These are phyloP conservation scores for Aradophagus sp. DNA, from an alignment of 1,140 invertebrate species.

Conservation along the genomic window DNA sequence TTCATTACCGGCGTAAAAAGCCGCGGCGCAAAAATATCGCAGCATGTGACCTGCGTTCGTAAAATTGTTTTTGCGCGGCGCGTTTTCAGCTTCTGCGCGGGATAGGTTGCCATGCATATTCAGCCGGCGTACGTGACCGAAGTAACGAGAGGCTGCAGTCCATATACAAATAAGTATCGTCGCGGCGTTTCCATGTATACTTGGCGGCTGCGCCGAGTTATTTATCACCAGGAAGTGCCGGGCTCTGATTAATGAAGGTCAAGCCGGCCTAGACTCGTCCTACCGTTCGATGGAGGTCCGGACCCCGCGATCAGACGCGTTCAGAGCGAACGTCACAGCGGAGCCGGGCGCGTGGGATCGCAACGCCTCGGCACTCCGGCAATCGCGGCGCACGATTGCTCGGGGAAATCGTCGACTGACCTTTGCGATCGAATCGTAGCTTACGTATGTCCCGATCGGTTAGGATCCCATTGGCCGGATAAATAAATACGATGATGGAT, in stretches of 20 bases:
- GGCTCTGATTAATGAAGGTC: slow-evolving; percentile 61
- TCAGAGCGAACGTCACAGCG: slow-evolving; percentile 43
- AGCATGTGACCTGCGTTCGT: slow-evolving; percentile 50
- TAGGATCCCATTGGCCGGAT: slow-evolving; percentile 30
- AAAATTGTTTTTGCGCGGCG: slow-evolving; percentile 52
- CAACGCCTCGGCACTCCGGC: slow-evolving; percentile 23
- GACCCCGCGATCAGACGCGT: slow-evolving; percentile 53
- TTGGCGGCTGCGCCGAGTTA: slow-evolving; percentile 45
- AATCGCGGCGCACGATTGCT: slow-evolving; percentile 28
- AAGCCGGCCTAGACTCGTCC: slow-evolving; percentile 54
- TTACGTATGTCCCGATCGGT: slow-evolving; percentile 29
- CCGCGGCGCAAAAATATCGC: slow-evolving; percentile 30
- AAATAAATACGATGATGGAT: slow-evolving; percentile 31
- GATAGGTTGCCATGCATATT: slow-evolving; percentile 57
- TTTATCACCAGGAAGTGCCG: slow-evolving; percentile 61
- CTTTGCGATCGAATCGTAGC: slow-evolving; percentile 28
- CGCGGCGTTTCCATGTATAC: slow-evolving; percentile 50
- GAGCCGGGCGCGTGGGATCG: slow-evolving; percentile 44
- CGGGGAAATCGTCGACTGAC: slow-evolving; percentile 41
- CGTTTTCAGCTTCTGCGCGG: slow-evolving; percentile 52
- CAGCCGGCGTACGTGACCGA: slow-evolving; percentile 53
- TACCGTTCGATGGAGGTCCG: slow-evolving; percentile 57
- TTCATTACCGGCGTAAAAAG: slow-evolving; percentile 45
- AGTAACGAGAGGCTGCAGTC: slow-evolving; percentile 46
- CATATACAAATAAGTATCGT: slow-evolving; percentile 56